These are phyloP conservation scores for Phyllotis vaccarum DNA, from an alignment of 2,797 vertebrate genomes.

Conservation along the genomic window DNA sequence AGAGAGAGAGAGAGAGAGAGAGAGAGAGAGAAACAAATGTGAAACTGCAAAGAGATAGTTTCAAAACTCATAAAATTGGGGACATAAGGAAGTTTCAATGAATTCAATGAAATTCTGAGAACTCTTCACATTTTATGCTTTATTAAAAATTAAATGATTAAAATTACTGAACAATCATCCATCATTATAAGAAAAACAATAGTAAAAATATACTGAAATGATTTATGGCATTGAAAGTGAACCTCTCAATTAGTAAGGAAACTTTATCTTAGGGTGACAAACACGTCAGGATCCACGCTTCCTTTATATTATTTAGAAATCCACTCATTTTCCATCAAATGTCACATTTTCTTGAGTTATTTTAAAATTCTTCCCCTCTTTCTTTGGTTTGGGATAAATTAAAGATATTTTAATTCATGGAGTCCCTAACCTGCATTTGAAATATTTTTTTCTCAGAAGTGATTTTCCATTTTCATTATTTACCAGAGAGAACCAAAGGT, in stretches of 20 bases:
- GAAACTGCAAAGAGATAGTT: too few relatives aligned
- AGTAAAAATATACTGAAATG: constrained; percentile 58
- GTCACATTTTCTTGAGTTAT: constrained; percentile 38
- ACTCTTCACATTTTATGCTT: constrained; percentile 4
- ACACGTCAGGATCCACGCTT: background rate
- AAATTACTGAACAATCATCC: constrained; percentile 23
- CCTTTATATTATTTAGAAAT: constrained; percentile 7
- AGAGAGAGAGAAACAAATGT: too few relatives aligned
- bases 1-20: too few relatives aligned
- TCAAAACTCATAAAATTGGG: background rate
- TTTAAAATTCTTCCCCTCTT: constrained; percentile 20
- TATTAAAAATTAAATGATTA: constrained; percentile 65
- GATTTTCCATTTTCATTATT: background rate
- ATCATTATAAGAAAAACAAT: constrained; percentile 49
- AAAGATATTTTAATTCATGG: background rate
- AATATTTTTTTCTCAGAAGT: background rate
- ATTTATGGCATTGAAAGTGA: constrained; percentile 32
- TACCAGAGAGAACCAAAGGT: constrained; percentile 23
- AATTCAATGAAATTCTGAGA: constrained; percentile 1
- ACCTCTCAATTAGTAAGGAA: background rate
- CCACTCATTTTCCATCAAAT: background rate
- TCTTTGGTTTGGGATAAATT: constrained; percentile 44
- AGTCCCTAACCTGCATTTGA: background rate
- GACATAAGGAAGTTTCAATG: background rate
- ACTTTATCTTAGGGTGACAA: background rate